A percentile compares a stretch with the other conserved stretches of the same genome.
These are phyloP conservation scores for Drosophila pseudoananassae DNA, from an alignment of 1,140 invertebrate genomes.

Conservation along the genomic window DNA sequence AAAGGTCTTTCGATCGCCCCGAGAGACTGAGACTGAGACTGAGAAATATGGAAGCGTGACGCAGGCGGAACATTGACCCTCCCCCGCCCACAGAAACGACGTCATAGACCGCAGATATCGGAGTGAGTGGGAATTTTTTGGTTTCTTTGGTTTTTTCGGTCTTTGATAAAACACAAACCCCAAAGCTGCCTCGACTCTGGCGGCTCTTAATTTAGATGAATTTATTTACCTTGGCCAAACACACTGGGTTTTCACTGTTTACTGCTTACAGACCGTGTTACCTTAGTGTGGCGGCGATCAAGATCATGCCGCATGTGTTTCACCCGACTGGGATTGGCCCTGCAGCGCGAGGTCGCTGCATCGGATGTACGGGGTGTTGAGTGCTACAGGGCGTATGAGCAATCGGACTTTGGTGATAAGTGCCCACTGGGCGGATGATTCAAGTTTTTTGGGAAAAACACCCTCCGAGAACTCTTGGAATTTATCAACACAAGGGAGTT, in stretches of 20 bases:
- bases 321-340: slow-evolving; percentile 20
- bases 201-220: slow-evolving; percentile 10
- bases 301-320: slow-evolving; percentile 44
- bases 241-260: slow-evolving; percentile 9
- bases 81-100: not conserved
- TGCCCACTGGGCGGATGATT: not conserved
- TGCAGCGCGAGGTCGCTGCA: slow-evolving; percentile 8
- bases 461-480: no score
- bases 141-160: not conserved
- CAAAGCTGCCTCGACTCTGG: slow-evolving; percentile 2
- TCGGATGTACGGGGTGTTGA: no score
- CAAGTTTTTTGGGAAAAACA: not conserved
- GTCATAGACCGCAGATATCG: slow-evolving; percentile 15
- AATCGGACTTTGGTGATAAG: no score
- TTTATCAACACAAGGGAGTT: no score
- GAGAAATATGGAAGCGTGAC: slow-evolving; percentile 5
- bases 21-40: no score
- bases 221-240: slow-evolving; percentile 31
- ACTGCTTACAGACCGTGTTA: slow-evolving; percentile 30
- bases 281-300: slow-evolving; percentile 26
- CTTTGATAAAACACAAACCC: not conserved
- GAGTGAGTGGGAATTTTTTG: not conserved
- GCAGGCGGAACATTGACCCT: not conserved
- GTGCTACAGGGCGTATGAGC: no score
- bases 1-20: not conserved